Evolutionary conservation across 2,888 invertebrate genomes (phyloP), one percentile per base, ranked within the genome.

Genomic region (Pachycephus smyrnensis): DNA sequence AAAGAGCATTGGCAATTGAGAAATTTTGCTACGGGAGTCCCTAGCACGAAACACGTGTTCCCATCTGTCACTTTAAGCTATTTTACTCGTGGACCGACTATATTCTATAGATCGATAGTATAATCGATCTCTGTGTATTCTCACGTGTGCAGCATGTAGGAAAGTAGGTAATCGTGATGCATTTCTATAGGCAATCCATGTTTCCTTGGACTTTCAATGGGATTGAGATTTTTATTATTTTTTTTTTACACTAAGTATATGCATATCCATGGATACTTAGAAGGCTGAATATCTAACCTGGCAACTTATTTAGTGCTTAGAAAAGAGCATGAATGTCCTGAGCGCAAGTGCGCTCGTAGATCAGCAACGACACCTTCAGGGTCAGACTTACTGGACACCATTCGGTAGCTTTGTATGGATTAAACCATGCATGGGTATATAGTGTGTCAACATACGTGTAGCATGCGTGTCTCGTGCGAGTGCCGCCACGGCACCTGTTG

Each of bases 401-500:
- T 76, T 69, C 76, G 33, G 33, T 76, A 11, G 74, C 12, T 33
- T 31, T 76, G 68, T 78, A 15, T 37, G 12, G 23, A 76, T 75
- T 55, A 55, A 55, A 55, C 55, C 23, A 2, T 23, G 55, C 23
- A 55, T 23, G 23, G 9, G 23, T 55, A 55, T 55, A 55, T 23
- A 23, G 37, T 75, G 40, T 37, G 80, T 76, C 78, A 33, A 82
- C 79, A 78, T 78, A 79, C 80, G 80, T 82, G 80, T 76, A 79
- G 80, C 80, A 82, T 83, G 84, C 84, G 83, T 84, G 81, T 80
- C 81, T 82, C 84, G 79, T 79, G 82, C 83, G 83, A 83, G 75
- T 80, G 79, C 78, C 73, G 76, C 77, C 79, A 77, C 84, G 82
- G 84, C 87, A 87, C 87, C 87, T 87, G 87, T 88, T 87, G 87